phyloP scores from a whole-genome alignment of 2,888 invertebrate genomes.

The Aphelenchoides bicaudatus region DNA sequence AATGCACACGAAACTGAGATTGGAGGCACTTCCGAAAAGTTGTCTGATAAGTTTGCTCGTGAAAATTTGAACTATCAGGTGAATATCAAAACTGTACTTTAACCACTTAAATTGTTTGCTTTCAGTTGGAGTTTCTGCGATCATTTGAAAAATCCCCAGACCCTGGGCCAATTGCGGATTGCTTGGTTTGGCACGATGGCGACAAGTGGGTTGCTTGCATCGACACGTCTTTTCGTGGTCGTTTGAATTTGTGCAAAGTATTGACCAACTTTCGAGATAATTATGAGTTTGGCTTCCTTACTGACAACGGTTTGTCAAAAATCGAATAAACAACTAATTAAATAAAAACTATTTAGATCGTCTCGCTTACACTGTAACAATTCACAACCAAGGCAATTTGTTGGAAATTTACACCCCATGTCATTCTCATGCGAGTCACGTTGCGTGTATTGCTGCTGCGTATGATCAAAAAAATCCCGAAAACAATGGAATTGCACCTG shows the following conservation, averaged over 20 bases:
- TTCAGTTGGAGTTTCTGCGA: slow-evolving; percentile 75
- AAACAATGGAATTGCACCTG: slow-evolving; percentile 89
- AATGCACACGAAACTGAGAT: slow-evolving; percentile 68
- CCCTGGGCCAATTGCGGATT: slow-evolving; percentile 84
- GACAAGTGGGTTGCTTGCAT: slow-evolving; percentile 81
- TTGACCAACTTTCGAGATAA: slow-evolving; percentile 79
- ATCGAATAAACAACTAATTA: background rate
- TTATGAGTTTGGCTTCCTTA: slow-evolving; percentile 74
- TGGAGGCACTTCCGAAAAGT: slow-evolving; percentile 49
- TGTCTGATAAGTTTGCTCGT: too few relatives aligned
- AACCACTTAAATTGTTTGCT: slow-evolving; percentile 88
- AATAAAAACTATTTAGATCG: slow-evolving; percentile 67
- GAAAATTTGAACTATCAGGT: too few relatives aligned
- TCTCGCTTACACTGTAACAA: slow-evolving; percentile 83
- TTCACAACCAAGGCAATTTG: slow-evolving; percentile 82
- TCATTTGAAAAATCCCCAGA: slow-evolving; percentile 80
- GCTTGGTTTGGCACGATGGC: slow-evolving; percentile 87
- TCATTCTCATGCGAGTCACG: slow-evolving; percentile 93
- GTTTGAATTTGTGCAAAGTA: slow-evolving; percentile 73
- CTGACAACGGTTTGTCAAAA: slow-evolving; percentile 65
- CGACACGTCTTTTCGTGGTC: slow-evolving; percentile 78
- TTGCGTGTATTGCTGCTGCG: slow-evolving; percentile 89
- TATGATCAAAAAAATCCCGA: slow-evolving; percentile 81
- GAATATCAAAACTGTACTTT: slow-evolving; percentile 74
- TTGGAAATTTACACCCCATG: slow-evolving; percentile 82